Evolutionary conservation across 2,113 vertebrate genomes (phyloP).

Genomic region (Enhydra lutris): DNA sequence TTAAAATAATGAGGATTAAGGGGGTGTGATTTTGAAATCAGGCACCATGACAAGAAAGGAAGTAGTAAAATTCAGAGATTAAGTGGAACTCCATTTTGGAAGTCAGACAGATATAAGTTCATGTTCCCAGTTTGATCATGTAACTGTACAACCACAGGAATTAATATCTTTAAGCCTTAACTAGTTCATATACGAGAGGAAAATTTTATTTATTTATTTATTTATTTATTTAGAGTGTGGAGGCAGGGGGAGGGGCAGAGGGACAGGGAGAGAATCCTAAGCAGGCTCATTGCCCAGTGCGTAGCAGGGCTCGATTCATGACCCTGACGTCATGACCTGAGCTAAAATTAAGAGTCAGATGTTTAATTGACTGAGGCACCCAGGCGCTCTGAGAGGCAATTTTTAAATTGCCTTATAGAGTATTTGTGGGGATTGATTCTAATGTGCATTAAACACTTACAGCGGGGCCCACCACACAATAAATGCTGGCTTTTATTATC

Average conservation of each 20-base stretch:
- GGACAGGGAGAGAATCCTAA: neutral
- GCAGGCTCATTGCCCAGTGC: neutral
- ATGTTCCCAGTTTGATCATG: neutral
- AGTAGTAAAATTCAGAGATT: neutral
- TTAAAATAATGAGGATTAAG: neutral
- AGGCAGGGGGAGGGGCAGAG: neutral
- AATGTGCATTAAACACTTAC: neutral
- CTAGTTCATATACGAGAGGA: neutral
- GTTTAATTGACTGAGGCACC: neutral
- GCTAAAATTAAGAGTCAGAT: neutral
- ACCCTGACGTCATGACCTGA: neutral
- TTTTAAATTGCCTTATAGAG: neutral
- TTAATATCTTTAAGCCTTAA: neutral
- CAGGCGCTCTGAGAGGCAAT: neutral
- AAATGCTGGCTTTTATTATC: neutral
- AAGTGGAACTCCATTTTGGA: neutral
- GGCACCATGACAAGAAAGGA: neutral
- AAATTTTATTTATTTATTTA: neutral
- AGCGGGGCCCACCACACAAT: neutral
- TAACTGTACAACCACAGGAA: neutral
- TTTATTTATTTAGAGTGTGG: neutral
- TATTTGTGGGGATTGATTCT: neutral
- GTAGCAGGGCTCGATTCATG: neutral
- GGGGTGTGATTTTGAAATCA: neutral
- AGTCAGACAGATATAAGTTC: neutral